Evolutionary conservation across 2,113 vertebrate genomes (phyloP), one percentile per base, ranked within the genome.

Genomic region (Triplophysa dalaica): DNA sequence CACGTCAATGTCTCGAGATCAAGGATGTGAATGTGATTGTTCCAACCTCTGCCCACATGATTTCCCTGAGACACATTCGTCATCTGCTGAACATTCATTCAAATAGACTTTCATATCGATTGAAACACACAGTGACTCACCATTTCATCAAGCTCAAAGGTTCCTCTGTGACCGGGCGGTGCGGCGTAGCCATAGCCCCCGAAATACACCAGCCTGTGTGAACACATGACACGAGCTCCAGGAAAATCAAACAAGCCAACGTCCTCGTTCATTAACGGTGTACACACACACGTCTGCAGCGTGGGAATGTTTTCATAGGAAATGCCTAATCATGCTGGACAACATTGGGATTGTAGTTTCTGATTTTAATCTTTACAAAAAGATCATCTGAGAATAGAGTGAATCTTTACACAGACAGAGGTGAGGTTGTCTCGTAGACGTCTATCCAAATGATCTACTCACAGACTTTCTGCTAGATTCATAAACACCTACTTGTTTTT

Each of bases 111-210:
- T 17, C 14, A 16, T 29, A 29, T 4, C 3, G 29, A 29, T 29
- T 4, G n/a, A 6, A 58, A 58, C n/a, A 21, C 9, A 52, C 4
- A 58, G 19, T 2, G 19, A 58, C 77, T 87, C 83, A 99, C 97
- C 94, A 94, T 91, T 87, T 97, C 95, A 78, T 99, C 97, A 24
- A 94, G 97, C 86, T 98, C 95, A 89, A 99, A 99, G 0, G 92
- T 96, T 81, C 97, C 97, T 38, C 89, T 86, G 83, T 95, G 94
- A 43, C 90, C 87, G 62, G 93, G 95, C 84, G 95, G 93, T 60
- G 94, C 94, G 66, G 93, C 94, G 65, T 98, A 98, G 24, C 98
- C 98, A 67, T 99, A 99, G 22, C 98, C 98, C 48, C 97, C 98
- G 85, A 99, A 99, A 92, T 94, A 98, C 83, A 96, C 90, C 17